Percentiles rank a stretch among this genome's conserved stretches.
phyloP scores from a whole-genome alignment of 2,888 invertebrate genomes.

The Sipunculus nudus region DNA sequence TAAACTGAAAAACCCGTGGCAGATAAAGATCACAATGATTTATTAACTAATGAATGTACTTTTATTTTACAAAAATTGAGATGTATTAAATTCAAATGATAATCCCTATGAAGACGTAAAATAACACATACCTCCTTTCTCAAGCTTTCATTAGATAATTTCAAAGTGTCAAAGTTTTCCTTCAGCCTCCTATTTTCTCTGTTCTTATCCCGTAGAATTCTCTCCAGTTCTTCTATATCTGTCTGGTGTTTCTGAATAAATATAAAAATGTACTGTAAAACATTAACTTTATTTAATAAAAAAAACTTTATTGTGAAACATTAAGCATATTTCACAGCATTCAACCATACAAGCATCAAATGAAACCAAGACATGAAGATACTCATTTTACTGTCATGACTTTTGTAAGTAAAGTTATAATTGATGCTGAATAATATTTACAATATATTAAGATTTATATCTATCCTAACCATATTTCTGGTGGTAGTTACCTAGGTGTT shows the following conservation, averaged over 20 bases:
- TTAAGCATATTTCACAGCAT: not conserved
- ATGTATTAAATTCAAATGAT: not conserved
- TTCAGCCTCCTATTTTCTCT: conserved; percentile 30
- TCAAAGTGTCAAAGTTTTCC: conserved; percentile 61
- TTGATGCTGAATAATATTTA: too few relatives aligned
- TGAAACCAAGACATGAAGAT: too few relatives aligned
- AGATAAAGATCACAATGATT: not conserved
- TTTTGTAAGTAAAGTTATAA: too few relatives aligned
- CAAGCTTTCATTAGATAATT: conserved; percentile 57
- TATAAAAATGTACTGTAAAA: not conserved
- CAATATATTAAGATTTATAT: too few relatives aligned
- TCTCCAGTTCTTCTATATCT: conserved; percentile 19
- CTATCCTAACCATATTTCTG: too few relatives aligned
- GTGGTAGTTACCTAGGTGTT: too few relatives aligned
- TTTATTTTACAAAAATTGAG: not conserved
- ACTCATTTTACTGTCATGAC: too few relatives aligned
- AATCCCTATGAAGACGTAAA: not conserved
- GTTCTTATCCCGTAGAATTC: conserved; percentile 16
- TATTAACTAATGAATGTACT: not conserved
- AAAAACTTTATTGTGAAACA: not conserved
- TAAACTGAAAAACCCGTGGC: not conserved
- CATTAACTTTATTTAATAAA: not conserved
- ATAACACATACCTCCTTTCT: conserved; percentile 51
- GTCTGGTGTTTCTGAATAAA: conserved; percentile 10
- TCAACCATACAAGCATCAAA: too few relatives aligned